phyloP scores from a whole-genome alignment of 2,113 vertebrate genomes.

The Alces alces region DNA sequence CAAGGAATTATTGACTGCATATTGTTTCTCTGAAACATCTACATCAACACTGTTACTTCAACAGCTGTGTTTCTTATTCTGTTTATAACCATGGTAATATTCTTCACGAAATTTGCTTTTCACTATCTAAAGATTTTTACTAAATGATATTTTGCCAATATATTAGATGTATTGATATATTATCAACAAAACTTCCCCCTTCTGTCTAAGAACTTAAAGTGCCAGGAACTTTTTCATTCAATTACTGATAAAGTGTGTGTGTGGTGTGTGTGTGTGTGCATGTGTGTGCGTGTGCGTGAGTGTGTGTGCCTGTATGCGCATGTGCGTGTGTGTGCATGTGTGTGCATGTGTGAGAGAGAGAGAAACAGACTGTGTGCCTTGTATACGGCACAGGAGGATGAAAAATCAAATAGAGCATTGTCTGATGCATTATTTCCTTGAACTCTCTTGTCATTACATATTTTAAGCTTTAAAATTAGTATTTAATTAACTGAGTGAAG shows the following conservation, averaged over 20 bases:
- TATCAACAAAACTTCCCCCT: not conserved
- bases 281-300: not conserved
- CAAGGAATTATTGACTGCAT: not conserved
- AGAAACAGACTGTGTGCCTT: not conserved
- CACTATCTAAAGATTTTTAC: slow-evolving; percentile 23
- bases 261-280: not conserved
- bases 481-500: slow-evolving; percentile 19
- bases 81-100: slow-evolving; percentile 27
- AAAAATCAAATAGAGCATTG: not conserved
- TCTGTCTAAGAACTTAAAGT: slow-evolving; percentile 18
- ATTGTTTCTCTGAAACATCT: slow-evolving; percentile 25
- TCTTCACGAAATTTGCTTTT: slow-evolving; percentile 38
- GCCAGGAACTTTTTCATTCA: not conserved
- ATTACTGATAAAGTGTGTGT: not conserved
- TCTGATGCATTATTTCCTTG: not conserved
- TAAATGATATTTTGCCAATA: not conserved
- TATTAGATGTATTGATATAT: slow-evolving; percentile 1
- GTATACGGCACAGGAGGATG: not conserved
- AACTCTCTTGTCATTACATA: not conserved
- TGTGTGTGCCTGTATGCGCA: too few relatives aligned
- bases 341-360: not conserved
- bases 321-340: too few relatives aligned
- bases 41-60: not conserved
- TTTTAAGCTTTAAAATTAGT: slow-evolving; percentile 20
- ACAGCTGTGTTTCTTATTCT: slow-evolving; percentile 39